Conservation (phyloP, 2,888 invertebrate genomes). For the Andrena marginata region DNA sequence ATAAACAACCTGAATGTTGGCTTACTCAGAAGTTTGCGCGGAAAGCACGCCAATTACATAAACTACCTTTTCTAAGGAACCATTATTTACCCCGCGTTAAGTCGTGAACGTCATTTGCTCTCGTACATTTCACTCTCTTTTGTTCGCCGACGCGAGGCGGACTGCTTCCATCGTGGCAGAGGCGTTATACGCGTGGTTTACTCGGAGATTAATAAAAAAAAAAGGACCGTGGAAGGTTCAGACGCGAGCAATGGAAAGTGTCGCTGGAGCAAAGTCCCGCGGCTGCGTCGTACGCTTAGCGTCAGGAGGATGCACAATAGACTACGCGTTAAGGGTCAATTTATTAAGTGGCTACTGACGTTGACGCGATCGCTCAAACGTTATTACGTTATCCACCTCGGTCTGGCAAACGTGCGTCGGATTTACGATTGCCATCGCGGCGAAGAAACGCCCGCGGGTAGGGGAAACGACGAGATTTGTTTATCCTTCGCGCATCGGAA, state of each 20-base stretch:
- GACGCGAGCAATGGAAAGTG: neutral
- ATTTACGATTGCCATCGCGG: conserved; percentile 2
- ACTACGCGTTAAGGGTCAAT: conserved; percentile 75
- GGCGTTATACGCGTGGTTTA: neutral
- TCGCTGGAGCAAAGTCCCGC: neutral
- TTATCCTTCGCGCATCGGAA: neutral
- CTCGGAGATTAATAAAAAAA: neutral
- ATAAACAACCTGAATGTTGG: conserved; percentile 45
- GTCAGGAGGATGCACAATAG: conserved; percentile 58
- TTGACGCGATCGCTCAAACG: conserved; percentile 66
- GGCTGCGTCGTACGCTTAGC: conserved; percentile 22
- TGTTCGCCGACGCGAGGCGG: neutral
- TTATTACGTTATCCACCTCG: conserved; percentile 76
- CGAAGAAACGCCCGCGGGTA: neutral
- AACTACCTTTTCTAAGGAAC: conserved; percentile 30
- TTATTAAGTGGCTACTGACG: conserved; percentile 74
- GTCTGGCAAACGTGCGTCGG: conserved; percentile 27
- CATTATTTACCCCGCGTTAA: conserved; percentile 20
- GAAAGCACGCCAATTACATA: conserved; percentile 41
- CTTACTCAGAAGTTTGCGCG: conserved; percentile 16
- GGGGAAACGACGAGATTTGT: neutral
- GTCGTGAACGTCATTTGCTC: neutral
- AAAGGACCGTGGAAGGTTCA: neutral
- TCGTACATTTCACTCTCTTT: neutral
- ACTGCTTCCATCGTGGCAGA: neutral